Evolutionary conservation across 1,140 invertebrate genomes (phyloP).

Genomic region (Cyphomyrmex costatus): DNA sequence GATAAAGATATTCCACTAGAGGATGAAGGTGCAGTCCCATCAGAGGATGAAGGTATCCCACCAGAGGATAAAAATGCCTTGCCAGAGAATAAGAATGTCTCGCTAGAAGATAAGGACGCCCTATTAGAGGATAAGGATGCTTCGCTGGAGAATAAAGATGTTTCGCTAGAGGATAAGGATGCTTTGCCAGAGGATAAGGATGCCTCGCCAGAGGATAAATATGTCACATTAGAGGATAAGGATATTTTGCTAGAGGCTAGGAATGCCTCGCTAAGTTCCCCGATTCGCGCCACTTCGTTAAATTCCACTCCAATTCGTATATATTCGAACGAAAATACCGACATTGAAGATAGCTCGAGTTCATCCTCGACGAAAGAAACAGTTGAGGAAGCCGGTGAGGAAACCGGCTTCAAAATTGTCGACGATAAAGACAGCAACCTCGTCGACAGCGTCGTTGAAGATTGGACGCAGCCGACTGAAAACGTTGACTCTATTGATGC

Average conservation of each 20-base stretch:
- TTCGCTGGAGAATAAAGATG: background rate
- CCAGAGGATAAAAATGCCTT: background rate
- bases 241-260: background rate
- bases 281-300: conserved; percentile 1
- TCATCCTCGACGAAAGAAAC: conserved; percentile 5
- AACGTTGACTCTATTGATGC: conserved; percentile 36
- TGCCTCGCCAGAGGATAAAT: background rate
- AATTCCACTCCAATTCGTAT: background rate
- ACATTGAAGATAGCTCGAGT: conserved; percentile 41
- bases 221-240: background rate
- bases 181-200: background rate
- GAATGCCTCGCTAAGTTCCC: background rate
- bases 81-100: background rate
- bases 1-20: background rate
- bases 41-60: background rate
- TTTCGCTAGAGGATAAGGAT: background rate
- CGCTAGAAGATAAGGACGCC: background rate
- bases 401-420: background rate
- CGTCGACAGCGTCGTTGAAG: background rate
- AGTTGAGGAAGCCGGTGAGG: background rate
- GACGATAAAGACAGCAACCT: background rate
- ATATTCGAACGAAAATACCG: background rate
- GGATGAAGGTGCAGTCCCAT: background rate
- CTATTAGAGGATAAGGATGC: background rate
- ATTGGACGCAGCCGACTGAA: background rate